Conservation (phyloP, 2,113 vertebrate genomes). For the Phalacrocorax brasilianus region DNA sequence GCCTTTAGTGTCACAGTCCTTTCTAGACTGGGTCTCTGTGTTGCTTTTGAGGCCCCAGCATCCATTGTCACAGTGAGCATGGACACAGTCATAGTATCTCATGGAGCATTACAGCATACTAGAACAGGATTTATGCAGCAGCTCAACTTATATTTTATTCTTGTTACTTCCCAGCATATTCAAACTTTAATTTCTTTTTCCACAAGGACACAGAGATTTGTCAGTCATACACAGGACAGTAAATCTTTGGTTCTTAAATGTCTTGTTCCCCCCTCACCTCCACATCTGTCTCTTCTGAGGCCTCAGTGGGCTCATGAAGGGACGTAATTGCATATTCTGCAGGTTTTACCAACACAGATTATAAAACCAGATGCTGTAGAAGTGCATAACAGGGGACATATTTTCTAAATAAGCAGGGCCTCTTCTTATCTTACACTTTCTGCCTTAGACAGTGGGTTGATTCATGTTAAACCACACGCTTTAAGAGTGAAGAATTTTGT, state of each 20-base stretch:
- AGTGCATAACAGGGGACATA: neutral
- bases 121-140: neutral
- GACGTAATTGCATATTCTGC: neutral
- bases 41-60: neutral
- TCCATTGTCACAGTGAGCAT: too few species aligned
- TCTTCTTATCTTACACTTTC: neutral
- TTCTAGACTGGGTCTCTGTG: neutral
- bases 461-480: neutral
- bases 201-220: neutral
- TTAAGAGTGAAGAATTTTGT: neutral
- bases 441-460: neutral
- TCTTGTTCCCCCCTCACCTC: neutral
- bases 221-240: neutral
- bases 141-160: neutral
- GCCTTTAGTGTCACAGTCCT: neutral
- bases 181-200: neutral
- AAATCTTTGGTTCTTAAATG: neutral
- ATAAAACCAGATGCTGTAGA: neutral
- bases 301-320: neutral
- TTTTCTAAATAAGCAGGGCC: neutral
- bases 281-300: neutral
- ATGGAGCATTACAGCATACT: rapidly evolving
- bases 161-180: neutral
- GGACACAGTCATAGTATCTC: neutral
- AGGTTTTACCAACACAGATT: neutral